phyloP scores from a whole-genome alignment of 2,797 vertebrate genomes.

The Falco biarmicus region DNA sequence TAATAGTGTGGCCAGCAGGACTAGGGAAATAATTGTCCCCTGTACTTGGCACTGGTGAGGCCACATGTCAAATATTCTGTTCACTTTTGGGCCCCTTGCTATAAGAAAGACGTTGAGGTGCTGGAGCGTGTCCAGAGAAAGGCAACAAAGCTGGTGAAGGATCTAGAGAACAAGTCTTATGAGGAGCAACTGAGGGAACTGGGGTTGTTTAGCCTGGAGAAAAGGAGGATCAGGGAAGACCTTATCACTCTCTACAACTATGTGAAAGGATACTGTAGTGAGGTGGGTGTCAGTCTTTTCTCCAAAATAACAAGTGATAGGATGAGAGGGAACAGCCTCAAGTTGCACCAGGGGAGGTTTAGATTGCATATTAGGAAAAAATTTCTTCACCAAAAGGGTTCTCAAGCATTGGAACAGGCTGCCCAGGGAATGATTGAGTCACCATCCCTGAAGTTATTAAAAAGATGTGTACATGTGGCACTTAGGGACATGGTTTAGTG shows the following conservation, averaged over 20 bases:
- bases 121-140: background rate
- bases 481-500: background rate
- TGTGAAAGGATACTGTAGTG: background rate
- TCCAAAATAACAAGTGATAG: background rate
- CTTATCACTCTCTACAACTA: background rate
- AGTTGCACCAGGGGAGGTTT: background rate
- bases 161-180: background rate
- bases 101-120: background rate
- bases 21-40: background rate
- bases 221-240: background rate
- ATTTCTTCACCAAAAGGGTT: background rate
- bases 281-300: background rate
- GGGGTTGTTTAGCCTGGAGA: background rate
- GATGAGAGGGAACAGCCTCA: background rate
- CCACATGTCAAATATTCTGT: background rate
- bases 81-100: background rate
- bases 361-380: background rate
- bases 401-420: background rate
- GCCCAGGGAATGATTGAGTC: background rate
- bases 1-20: background rate
- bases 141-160: background rate
- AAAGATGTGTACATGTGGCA: background rate
- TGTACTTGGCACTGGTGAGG: accelerated
- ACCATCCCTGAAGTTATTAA: background rate
- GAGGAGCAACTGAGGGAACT: background rate